Base-by-base conservation (phyloP, 2,888 invertebrate species). In the Heteromyza rotundicornis region DNA sequence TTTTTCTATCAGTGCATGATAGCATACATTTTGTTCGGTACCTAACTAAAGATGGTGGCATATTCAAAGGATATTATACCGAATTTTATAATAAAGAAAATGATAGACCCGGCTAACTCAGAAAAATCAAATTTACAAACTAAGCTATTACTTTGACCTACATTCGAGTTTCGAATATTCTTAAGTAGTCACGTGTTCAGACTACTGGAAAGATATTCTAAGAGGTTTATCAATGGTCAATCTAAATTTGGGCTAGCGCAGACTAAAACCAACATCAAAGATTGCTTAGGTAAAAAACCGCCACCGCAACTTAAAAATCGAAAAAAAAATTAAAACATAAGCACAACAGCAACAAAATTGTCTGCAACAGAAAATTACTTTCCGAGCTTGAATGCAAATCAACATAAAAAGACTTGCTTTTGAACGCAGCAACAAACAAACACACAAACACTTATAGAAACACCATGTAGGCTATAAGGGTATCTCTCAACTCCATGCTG, bases 381-480 rank as follows among this genome's bases (percentile, higher is more conserved):
- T 3, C 53, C 53, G 49, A 2, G 40, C 40, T 40, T n/a, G 40
- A 54, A 62, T 62, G 59, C 61, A 60, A 64, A 61, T 59, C 50
- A 56, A 58, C 52, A 52, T 10, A 36, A 14, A 51, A 58, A 16
- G 24, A n/a, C 22, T 52, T 24, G 24, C 58, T 20, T 16, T 2
- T 27, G 24, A 40, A 40, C 22, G 53, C 50, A 27, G 19, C 16
- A 59, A 17, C 20, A 36, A 16, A 52, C 60, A 50, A n/a, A n/a
- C n/a, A n/a, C n/a, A n/a, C n/a, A n/a, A n/a, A n/a, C n/a, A n/a
- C n/a, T n/a, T n/a, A n/a, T n/a, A n/a, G n/a, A n/a, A n/a, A n/a
- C n/a, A n/a, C n/a, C n/a, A n/a, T n/a, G n/a, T n/a, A 61, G 63
- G 60, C 66, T 60, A 53, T 55, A 65, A 65, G 64, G 65, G 60